Evolutionary conservation across 2,888 invertebrate genomes (phyloP).

Genomic region (Noctua pronuba): DNA sequence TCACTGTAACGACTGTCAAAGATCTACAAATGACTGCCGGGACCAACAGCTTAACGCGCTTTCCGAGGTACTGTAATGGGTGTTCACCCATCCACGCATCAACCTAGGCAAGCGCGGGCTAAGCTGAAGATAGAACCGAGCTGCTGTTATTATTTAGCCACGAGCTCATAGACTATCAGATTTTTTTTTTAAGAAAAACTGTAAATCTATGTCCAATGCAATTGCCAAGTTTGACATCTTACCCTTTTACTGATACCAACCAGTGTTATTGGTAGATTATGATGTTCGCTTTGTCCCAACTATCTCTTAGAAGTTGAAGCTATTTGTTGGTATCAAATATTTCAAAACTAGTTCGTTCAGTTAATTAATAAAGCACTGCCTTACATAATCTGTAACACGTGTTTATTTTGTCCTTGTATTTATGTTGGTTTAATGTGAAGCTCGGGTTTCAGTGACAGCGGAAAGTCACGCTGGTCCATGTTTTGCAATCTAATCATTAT

Average conservation of each 20-base stretch:
- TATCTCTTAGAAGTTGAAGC: background rate
- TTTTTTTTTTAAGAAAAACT: too few relatives aligned
- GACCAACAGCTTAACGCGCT: too few relatives aligned
- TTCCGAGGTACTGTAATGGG: too few relatives aligned
- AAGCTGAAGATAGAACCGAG: too few relatives aligned
- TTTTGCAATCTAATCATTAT: background rate
- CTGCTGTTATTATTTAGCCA: too few relatives aligned
- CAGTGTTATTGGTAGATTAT: background rate
- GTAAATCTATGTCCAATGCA: too few relatives aligned
- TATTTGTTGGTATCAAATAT: background rate
- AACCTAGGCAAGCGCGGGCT: too few relatives aligned
- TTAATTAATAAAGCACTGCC: conserved; percentile 31
- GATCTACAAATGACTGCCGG: too few relatives aligned
- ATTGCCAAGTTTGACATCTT: background rate
- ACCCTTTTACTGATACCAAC: background rate
- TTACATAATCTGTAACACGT: conserved; percentile 43
- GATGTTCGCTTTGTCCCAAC: background rate
- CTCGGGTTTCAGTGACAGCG: conserved; percentile 28
- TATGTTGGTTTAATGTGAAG: conserved; percentile 25
- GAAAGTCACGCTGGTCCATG: background rate
- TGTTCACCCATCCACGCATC: too few relatives aligned
- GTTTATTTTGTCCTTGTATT: conserved; percentile 39
- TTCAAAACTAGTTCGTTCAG: conserved; percentile 22
- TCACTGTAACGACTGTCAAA: too few relatives aligned
- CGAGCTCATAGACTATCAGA: background rate